Evolutionary conservation across 2,888 invertebrate genomes (phyloP).

Genomic region (Zygothrica quintamaculata): DNA sequence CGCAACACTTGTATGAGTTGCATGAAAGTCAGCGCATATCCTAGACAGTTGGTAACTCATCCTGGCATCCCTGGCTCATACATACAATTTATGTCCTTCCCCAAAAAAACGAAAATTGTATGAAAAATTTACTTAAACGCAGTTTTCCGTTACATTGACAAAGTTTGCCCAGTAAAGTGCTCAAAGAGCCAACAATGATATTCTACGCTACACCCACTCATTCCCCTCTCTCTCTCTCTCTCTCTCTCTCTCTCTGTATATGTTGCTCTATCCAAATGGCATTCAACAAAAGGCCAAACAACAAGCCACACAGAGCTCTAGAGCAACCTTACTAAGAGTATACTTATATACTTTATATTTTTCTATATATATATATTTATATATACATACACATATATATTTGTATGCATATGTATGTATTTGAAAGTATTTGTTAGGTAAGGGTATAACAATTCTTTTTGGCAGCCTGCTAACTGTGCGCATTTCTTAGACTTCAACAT

Average conservation of each 20-base stretch:
- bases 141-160: constrained; percentile 80
- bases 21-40: background rate
- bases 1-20: background rate
- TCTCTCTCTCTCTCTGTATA: too few species aligned
- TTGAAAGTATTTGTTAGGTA: background rate
- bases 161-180: constrained; percentile 68
- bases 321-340: constrained; percentile 7
- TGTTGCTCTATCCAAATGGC: constrained; percentile 26
- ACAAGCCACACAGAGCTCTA: background rate
- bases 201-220: constrained; percentile 51
- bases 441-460: constrained; percentile 57
- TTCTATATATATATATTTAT: constrained; percentile 21
- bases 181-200: constrained; percentile 57
- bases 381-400: constrained; percentile 20
- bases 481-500: constrained; percentile 74
- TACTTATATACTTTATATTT: too few species aligned
- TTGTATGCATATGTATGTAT: constrained; percentile 6
- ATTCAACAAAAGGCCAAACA: constrained; percentile 13
- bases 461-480: constrained; percentile 72
- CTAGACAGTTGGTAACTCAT: constrained; percentile 13
- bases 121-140: constrained; percentile 78
- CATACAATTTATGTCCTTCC: constrained; percentile 19
- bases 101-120: constrained; percentile 41
- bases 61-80: constrained; percentile 23
- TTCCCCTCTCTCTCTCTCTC: constrained; percentile 6